phyloP scores from a whole-genome alignment of 2,797 vertebrate genomes.

The Orientallactaga sibirica region DNA sequence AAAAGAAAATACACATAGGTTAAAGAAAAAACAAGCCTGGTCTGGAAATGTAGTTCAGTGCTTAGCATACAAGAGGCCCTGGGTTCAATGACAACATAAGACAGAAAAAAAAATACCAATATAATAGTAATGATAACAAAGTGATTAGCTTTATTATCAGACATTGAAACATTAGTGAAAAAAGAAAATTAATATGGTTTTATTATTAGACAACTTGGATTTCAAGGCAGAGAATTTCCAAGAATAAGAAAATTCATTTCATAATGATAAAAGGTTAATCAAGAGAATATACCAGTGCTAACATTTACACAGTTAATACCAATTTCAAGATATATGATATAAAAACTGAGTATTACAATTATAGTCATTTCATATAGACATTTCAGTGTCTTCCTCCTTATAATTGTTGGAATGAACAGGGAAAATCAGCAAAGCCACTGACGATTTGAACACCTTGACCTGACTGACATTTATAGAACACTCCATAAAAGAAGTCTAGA shows the following conservation, averaged over 20 bases:
- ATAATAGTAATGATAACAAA: constrained; percentile 19
- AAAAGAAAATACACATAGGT: neutral
- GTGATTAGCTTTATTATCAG: constrained; percentile 14
- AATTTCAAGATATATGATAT: constrained; percentile 36
- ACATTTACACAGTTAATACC: constrained; percentile 4
- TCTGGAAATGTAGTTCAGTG: neutral
- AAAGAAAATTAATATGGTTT: neutral
- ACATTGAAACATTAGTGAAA: neutral
- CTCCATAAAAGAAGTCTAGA: constrained; percentile 7
- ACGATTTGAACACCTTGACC: constrained; percentile 40
- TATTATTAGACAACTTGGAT: neutral
- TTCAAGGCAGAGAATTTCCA: neutral
- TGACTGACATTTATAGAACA: constrained; percentile 3
- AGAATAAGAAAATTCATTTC: neutral
- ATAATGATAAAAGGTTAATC: constrained; percentile 20
- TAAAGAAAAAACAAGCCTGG: neutral
- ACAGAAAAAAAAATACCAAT: neutral
- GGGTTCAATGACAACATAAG: neutral
- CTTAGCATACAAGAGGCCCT: neutral
- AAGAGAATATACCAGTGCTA: constrained; percentile 12
- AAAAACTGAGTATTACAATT: constrained; percentile 38
- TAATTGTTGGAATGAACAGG: constrained; percentile 43
- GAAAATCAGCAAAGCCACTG: constrained; percentile 16
- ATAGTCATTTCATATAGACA: neutral
- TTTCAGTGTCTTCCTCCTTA: constrained; percentile 4